Base-by-base conservation (phyloP, 2,797 vertebrate genomes). In the Enteromius radiatus region DNA sequence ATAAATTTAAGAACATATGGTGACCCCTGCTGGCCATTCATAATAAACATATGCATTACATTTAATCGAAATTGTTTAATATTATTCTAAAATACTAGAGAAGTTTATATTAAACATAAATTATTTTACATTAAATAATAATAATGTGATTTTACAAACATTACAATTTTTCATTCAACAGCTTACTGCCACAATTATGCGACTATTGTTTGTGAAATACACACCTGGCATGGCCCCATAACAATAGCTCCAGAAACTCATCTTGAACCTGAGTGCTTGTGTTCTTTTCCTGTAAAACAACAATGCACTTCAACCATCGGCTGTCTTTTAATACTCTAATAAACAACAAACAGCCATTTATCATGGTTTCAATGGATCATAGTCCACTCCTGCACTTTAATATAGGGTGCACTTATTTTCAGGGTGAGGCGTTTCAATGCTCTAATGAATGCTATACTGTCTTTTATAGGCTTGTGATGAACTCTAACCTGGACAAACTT, bases 211-310 rank as follows among this genome's bases (percentile, higher is more conserved):
- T 52, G 26, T 47, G 43, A 28, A 61, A 63, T 85, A 26, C 6
- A 10, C 92, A 98, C 98, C 98, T 99, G 31, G 97, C 97, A 89
- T 98, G 97, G 61, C 98, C 98, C 97, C 97, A 99, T 61, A 99
- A 88, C 68, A 99, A 91, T 85, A 99, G 94, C 90, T 99, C 96
- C 94, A 99, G 95, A 90, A 99, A 99, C 89, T 99, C 98, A 92
- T 99, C 97, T 71, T 99, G 97, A 83, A 99, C 98, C 82, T 98
- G 98, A n/a, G 97, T 98, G 68, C 94, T 97, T 56, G 97, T 99
- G 88, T 97, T 98, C 92, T 99, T 99, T 88, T 99, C 97, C 97
- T 98, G 88, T 65, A 85, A 74, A 85, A 69, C 3, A 79, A 36
- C 10, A 76, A 2, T 4, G 11, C 3, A 63, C 6, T 9, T 69